These are phyloP conservation scores for Tragelaphus scriptus DNA, from an alignment of 2,113 vertebrate species.

Conservation along the genomic window DNA sequence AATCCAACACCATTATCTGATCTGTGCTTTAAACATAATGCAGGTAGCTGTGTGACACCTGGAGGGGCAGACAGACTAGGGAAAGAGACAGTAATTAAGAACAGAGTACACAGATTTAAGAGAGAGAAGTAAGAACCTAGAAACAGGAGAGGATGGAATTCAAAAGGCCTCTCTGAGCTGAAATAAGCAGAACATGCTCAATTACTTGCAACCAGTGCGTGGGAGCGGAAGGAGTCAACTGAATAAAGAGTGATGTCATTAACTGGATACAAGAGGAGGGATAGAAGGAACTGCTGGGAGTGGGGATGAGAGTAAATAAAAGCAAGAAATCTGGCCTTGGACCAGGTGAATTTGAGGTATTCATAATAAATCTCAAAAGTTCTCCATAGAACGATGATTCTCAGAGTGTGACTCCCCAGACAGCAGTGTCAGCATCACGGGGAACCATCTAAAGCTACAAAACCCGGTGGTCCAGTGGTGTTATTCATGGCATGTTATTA, in stretches of 20 bases:
- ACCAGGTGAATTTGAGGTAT: neutral
- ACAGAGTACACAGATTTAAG: neutral
- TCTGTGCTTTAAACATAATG: neutral
- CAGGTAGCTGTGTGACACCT: neutral
- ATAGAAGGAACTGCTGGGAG: neutral
- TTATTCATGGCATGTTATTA: neutral
- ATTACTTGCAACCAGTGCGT: neutral
- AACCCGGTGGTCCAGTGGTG: neutral
- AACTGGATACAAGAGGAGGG: neutral
- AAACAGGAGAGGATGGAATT: neutral
- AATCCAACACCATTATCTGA: neutral
- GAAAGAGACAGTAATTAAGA: neutral
- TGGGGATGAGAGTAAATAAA: neutral
- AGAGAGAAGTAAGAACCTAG: neutral
- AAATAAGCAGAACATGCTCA: neutral
- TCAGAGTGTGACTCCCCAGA: neutral
- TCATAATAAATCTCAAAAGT: neutral
- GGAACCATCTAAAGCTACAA: neutral
- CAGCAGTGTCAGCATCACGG: neutral
- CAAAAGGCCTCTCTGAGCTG: neutral
- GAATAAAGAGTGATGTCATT: neutral
- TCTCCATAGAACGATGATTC: neutral
- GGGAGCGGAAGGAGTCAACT: neutral
- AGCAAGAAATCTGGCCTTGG: neutral
- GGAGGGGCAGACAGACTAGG: neutral